phyloP scores from a whole-genome alignment of 2,888 invertebrate species.

The Sinhomidia bicolor region DNA sequence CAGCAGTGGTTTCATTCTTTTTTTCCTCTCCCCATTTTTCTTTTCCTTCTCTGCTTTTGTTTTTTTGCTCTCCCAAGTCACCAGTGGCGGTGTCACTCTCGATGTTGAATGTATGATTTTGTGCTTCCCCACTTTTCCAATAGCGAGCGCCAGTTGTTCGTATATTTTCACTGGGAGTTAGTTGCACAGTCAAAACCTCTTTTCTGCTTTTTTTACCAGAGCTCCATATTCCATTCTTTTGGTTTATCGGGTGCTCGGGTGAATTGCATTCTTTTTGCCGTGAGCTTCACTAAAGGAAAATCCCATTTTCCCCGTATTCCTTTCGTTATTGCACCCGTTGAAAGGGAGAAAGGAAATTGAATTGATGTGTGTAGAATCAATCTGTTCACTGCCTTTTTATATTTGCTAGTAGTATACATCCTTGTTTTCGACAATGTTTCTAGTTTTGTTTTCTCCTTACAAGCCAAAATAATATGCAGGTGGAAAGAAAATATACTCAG shows the following conservation, averaged over 20 bases:
- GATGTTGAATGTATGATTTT: not conserved
- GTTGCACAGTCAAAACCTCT: not conserved
- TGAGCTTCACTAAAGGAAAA: no score
- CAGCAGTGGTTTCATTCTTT: not conserved
- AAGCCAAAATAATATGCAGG: conserved; percentile 9
- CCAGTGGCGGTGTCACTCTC: not conserved
- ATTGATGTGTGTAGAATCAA: conserved; percentile 47
- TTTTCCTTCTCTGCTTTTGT: not conserved
- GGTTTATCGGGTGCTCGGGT: no score
- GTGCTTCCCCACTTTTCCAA: conserved; percentile 14
- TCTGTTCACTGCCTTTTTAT: conserved; percentile 18
- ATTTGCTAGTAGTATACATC: not conserved
- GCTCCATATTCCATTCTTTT: no score
- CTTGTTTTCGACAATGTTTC: not conserved
- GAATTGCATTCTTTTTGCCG: no score
- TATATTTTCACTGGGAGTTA: not conserved
- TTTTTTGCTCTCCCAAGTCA: not conserved
- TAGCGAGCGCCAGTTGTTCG: conserved; percentile 55
- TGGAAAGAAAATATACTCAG: no score
- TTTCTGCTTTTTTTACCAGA: not conserved
- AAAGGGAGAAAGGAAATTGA: conserved; percentile 27
- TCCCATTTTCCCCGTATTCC: conserved; percentile 40
- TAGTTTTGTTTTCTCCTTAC: not conserved
- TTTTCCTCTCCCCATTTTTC: not conserved
- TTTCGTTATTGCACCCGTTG: not conserved